Evolutionary conservation across 1,140 invertebrate genomes (phyloP).

Genomic region (Wasmannia auropunctata): DNA sequence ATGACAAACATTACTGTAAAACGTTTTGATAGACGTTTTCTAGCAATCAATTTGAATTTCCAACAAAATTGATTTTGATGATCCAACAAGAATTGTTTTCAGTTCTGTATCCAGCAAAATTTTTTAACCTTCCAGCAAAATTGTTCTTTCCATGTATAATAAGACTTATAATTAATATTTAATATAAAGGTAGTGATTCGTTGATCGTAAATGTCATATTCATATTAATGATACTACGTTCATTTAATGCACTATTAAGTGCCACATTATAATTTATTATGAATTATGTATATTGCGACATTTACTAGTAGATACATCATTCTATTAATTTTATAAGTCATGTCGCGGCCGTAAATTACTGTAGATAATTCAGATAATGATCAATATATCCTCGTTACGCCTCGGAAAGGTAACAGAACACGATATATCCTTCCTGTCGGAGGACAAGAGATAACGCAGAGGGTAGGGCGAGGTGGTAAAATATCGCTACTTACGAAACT

Average conservation of each 20-base stretch:
- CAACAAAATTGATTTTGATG: too few relatives aligned
- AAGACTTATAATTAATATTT: too few relatives aligned
- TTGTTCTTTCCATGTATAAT: too few relatives aligned
- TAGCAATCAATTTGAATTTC: too few relatives aligned
- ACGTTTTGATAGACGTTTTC: too few relatives aligned
- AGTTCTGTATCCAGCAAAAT: too few relatives aligned
- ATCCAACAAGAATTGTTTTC: too few relatives aligned
- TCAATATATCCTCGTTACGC: conserved; percentile 26
- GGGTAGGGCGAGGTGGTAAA: conserved; percentile 24
- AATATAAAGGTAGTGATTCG: not conserved
- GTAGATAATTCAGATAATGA: conserved; percentile 27
- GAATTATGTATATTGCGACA: not conserved
- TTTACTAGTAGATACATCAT: not conserved
- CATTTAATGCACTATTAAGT: not conserved
- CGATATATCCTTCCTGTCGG: not conserved
- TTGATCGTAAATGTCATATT: not conserved
- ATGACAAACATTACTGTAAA: too few relatives aligned
- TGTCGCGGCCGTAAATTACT: conserved; percentile 5
- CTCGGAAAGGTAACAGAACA: not conserved
- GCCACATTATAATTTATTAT: not conserved
- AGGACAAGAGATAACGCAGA: conserved; percentile 18
- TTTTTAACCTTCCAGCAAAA: too few relatives aligned
- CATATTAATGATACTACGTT: too few relatives aligned
- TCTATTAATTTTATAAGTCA: not conserved
- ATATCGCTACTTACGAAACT: conserved; percentile 53